Evolutionary conservation across 2,888 invertebrate species (phyloP).

Genomic region (Biston betularia): DNA sequence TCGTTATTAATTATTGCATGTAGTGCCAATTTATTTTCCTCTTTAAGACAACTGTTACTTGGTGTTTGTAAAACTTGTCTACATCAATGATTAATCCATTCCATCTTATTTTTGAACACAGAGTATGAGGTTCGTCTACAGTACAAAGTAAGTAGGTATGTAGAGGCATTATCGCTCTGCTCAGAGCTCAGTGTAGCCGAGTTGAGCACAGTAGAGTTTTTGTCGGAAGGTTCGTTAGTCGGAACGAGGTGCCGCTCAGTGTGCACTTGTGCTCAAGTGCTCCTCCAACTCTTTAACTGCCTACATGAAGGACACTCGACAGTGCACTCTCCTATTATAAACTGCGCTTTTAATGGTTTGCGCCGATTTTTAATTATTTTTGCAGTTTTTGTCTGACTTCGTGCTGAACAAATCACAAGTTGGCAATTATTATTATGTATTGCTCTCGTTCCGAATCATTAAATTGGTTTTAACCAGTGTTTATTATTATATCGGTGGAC

Average conservation of each 20-base stretch:
- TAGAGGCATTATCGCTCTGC: slow-evolving; percentile 49
- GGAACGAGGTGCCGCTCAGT: slow-evolving; percentile 79
- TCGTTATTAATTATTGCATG: not conserved
- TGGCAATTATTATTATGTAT: slow-evolving; percentile 32
- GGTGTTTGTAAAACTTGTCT: not conserved
- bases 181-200: slow-evolving; percentile 53
- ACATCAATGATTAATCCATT: not conserved
- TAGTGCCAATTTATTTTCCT: not conserved
- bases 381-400: slow-evolving; percentile 67
- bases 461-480: slow-evolving; percentile 12
- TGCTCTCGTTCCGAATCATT: slow-evolving; percentile 16
- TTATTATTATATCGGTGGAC: slow-evolving; percentile 14
- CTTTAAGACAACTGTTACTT: not conserved
- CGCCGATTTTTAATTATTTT: slow-evolving; percentile 83
- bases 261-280: slow-evolving; percentile 80
- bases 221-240: slow-evolving; percentile 83
- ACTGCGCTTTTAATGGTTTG: slow-evolving; percentile 85
- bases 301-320: slow-evolving; percentile 84
- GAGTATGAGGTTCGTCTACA: slow-evolving; percentile 58
- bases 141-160: slow-evolving; percentile 57
- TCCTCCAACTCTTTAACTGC: slow-evolving; percentile 86
- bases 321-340: slow-evolving; percentile 84
- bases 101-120: slow-evolving; percentile 48
- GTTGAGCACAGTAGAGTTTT: slow-evolving; percentile 66
- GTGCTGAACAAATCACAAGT: slow-evolving; percentile 44